phyloP scores from a whole-genome alignment of 2,113 vertebrate species.

The Alethe diademata region DNA sequence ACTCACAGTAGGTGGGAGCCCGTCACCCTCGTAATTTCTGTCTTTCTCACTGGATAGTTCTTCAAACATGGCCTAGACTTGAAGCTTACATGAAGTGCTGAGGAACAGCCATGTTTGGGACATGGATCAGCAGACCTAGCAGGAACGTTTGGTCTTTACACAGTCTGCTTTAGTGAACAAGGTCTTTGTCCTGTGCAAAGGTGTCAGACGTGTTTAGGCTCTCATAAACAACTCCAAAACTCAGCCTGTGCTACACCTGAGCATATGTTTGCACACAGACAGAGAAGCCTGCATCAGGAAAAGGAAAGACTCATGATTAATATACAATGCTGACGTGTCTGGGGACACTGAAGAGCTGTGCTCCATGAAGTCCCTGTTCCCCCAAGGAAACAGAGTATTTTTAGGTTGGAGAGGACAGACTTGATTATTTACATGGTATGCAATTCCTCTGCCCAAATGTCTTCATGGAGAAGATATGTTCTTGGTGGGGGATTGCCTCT shows the following conservation, averaged over 20 bases:
- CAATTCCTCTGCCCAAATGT: neutral
- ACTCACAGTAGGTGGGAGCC: neutral
- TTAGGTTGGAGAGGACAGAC: neutral
- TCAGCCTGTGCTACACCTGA: neutral
- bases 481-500: neutral
- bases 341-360: neutral
- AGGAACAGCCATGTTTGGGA: neutral
- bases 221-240: neutral
- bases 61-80: neutral
- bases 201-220: neutral
- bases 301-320: neutral
- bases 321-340: neutral
- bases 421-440: neutral
- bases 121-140: neutral
- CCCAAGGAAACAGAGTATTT: neutral
- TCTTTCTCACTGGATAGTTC: neutral
- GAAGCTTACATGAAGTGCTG: neutral
- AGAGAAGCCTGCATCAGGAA: neutral
- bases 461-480: neutral
- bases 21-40: neutral
- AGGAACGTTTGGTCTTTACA: neutral
- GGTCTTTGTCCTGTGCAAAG: constrained; percentile 4
- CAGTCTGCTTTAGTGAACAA: neutral
- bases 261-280: neutral
- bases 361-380: neutral